phyloP scores from a whole-genome alignment of 2,113 vertebrate genomes.

The Neopipo cinnamomea region DNA sequence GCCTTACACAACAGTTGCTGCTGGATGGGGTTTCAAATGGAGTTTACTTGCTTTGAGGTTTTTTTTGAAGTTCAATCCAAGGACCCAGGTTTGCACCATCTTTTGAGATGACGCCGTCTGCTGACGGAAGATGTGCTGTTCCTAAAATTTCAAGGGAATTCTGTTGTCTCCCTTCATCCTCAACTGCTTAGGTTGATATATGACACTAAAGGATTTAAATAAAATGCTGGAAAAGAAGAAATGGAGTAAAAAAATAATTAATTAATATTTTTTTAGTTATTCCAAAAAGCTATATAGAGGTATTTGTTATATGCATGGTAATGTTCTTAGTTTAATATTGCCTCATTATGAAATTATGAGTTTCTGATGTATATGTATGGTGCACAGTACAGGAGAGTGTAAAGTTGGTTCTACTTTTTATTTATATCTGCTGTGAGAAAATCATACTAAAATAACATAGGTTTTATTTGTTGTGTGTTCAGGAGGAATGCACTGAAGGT shows the following conservation, averaged over 20 bases:
- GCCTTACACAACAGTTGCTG: background rate
- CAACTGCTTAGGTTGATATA: background rate
- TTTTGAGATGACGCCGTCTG: background rate
- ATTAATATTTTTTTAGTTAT: background rate
- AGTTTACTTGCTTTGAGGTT: background rate
- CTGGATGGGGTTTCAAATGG: background rate
- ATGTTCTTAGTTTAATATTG: background rate
- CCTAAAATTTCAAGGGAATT: background rate
- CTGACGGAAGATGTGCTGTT: background rate
- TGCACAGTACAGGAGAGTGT: background rate
- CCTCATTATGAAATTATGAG: background rate
- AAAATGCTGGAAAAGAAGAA: background rate
- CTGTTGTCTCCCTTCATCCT: background rate
- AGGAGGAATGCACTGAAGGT: background rate
- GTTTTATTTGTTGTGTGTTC: background rate
- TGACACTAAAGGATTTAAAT: background rate
- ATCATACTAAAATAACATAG: background rate
- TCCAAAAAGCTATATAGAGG: background rate
- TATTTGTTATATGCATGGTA: background rate
- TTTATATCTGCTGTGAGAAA: background rate
- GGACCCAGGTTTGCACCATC: background rate
- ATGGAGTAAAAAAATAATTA: background rate
- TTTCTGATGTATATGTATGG: background rate
- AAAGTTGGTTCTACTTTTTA: background rate
- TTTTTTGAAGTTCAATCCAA: background rate